Percentiles rank a stretch among this genome's conserved stretches.
Evolutionary conservation across 2,113 vertebrate genomes (phyloP).

Genomic region (Herpailurus yagouaroundi): DNA sequence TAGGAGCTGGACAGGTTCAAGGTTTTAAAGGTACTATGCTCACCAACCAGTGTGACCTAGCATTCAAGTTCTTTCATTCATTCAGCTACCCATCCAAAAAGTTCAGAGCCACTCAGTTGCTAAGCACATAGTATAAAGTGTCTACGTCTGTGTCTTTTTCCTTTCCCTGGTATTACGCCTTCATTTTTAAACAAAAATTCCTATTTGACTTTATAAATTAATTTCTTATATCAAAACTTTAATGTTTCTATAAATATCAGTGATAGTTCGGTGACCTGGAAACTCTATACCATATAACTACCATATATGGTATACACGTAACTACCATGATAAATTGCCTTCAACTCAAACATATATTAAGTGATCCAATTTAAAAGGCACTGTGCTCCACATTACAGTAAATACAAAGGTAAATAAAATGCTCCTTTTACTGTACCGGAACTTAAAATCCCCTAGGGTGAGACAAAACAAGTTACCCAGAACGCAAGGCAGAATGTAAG

Average conservation of each 20-base stretch:
- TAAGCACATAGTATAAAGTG: not conserved
- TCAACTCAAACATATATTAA: constrained; percentile 20
- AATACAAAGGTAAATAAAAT: constrained; percentile 31
- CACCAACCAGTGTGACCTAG: not conserved
- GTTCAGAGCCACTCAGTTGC: not conserved
- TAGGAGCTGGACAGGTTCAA: not conserved
- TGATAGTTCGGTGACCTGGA: not conserved
- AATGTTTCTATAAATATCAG: not conserved
- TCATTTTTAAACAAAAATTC: constrained; percentile 17
- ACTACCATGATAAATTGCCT: not conserved
- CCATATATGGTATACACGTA: not conserved
- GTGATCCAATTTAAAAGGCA: not conserved
- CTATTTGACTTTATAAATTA: not conserved
- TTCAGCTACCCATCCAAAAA: not conserved
- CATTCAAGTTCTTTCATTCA: not conserved
- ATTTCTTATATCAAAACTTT: constrained; percentile 31
- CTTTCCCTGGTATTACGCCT: not conserved
- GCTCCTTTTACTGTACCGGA: not conserved
- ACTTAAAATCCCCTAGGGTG: not conserved
- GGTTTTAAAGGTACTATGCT: constrained; percentile 10
- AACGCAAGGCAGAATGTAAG: not conserved
- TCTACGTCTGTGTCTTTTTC: not conserved
- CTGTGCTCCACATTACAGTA: not conserved
- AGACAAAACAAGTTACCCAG: not conserved
- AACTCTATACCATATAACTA: not conserved